Conservation (phyloP, 2,888 invertebrate genomes). For the Volucella zonaria region DNA sequence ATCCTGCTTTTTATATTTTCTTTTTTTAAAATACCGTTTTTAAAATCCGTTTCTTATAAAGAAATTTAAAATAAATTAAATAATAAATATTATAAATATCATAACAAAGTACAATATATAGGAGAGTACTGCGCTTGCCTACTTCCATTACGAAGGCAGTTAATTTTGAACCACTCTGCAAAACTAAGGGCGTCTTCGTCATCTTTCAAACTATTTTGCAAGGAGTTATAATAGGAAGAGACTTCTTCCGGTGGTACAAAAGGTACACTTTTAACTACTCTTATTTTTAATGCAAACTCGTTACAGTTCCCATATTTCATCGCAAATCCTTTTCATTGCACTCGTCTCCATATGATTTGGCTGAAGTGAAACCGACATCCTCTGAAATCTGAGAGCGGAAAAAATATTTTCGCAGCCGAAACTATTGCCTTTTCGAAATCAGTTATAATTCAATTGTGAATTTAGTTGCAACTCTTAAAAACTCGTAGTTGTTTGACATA, state of each 20-base stretch:
- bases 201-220: slow-evolving; percentile 21
- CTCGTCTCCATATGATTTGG: slow-evolving; percentile 13
- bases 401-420: no score
- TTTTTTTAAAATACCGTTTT: no score
- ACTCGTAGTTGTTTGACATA: no score
- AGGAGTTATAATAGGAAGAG: slow-evolving; percentile 24
- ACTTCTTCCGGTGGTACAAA: slow-evolving; percentile 6
- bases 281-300: slow-evolving; percentile 18
- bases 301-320: slow-evolving; percentile 11
- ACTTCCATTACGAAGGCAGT: slow-evolving; percentile 8
- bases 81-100: no score
- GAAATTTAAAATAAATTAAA: no score
- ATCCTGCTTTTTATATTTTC: no score
- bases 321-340: slow-evolving; percentile 2
- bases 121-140: slow-evolving; percentile 19
- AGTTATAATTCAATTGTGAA: no score
- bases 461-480: no score
- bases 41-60: no score
- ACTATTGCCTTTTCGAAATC: no score
- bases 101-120: no score
- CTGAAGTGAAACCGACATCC: neutral
- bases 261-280: neutral
- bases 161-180: slow-evolving; percentile 14
- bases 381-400: no score
- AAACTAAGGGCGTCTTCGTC: slow-evolving; percentile 23